These are phyloP conservation scores for Cinclus mexicanus DNA, from an alignment of 2,113 vertebrate species.

Conservation along the genomic window DNA sequence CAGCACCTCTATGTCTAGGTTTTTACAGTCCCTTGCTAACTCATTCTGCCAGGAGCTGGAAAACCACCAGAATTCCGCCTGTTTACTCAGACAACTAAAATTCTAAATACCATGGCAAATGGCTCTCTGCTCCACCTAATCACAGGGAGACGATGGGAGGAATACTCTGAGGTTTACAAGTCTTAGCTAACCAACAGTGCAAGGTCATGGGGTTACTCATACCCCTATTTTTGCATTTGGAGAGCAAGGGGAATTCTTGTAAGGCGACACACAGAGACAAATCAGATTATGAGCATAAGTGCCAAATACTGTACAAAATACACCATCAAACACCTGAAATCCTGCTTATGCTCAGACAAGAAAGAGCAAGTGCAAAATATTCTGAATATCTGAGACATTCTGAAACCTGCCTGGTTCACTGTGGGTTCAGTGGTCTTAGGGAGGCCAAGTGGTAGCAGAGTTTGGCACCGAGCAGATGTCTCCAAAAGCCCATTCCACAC, in stretches of 20 bases:
- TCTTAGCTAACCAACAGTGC: neutral
- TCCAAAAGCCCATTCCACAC: accelerated
- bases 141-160: neutral
- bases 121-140: neutral
- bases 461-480: neutral
- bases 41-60: neutral
- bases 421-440: neutral
- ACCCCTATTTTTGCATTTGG: neutral
- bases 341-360: neutral
- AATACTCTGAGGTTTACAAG: neutral
- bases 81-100: neutral
- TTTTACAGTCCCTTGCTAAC: neutral
- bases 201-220: neutral
- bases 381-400: neutral
- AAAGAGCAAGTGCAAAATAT: neutral
- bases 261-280: accelerated
- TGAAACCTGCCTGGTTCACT: neutral
- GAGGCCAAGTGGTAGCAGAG: neutral
- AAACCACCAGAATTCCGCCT: neutral
- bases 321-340: neutral
- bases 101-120: neutral
- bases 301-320: neutral
- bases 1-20: neutral
- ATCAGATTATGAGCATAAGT: neutral
- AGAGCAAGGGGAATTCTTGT: neutral